Conservation (phyloP, 2,888 invertebrate genomes). For the Hirtodrosophila histrioides region DNA sequence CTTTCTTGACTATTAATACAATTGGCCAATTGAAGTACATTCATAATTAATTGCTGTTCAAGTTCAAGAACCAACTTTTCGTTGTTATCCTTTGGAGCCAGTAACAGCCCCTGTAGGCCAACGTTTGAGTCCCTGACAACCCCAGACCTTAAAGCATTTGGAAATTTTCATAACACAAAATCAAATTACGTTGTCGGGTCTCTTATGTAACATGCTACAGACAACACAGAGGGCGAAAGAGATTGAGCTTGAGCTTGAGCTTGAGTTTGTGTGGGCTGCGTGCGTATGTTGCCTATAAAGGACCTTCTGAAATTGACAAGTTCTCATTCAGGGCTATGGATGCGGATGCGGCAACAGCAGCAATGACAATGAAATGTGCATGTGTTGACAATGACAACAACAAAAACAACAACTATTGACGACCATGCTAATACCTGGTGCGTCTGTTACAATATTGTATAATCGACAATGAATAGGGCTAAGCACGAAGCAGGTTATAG, state of each 20-base stretch:
- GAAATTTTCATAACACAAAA: neutral
- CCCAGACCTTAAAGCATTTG: neutral
- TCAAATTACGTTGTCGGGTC: neutral
- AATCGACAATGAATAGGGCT: conserved; percentile 46
- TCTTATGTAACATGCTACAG: neutral
- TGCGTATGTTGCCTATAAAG: conserved; percentile 9
- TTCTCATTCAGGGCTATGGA: conserved; percentile 65
- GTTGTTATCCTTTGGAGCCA: neutral
- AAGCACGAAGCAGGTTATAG: conserved; percentile 37
- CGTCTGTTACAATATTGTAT: conserved; percentile 48
- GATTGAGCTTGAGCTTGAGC: neutral
- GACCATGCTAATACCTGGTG: conserved; percentile 11
- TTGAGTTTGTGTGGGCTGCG: neutral
- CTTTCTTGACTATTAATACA: neutral
- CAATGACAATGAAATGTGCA: conserved; percentile 52
- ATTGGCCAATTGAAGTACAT: conserved; percentile 3
- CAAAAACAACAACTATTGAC: conserved; percentile 19
- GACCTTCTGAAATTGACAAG: conserved; percentile 64
- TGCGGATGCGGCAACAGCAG: conserved; percentile 36
- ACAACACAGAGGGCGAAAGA: neutral
- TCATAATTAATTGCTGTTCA: conserved; percentile 3
- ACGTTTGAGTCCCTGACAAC: neutral
- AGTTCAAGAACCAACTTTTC: neutral
- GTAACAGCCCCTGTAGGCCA: neutral
- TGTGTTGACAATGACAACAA: conserved; percentile 46